Base-by-base conservation (phyloP, 2,797 vertebrate genomes). In the Yasuhikotakia modesta region DNA sequence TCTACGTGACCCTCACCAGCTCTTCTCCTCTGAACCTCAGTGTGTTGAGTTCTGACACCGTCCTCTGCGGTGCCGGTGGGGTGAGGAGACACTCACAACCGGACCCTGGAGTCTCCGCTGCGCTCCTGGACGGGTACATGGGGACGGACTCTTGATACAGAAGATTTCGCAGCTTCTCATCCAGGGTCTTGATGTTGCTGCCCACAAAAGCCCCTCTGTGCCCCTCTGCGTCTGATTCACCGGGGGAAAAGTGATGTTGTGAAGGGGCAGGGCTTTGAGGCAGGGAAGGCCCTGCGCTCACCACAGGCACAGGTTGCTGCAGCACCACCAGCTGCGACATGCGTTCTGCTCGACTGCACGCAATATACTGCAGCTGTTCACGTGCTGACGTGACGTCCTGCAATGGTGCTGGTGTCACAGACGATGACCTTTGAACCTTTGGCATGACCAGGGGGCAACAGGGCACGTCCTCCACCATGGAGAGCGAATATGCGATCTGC, bases 171-270 rank as follows among this genome's bases (percentile, higher is more conserved):
- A 99, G 85, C 82, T 99, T 99, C 90, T 99, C 98, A 8, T 99
- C 98, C 2, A 99, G 91, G 32, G 95, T 97, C 90, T 98, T 99
- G 65, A 99, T 99, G 0, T 96, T 98, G 89, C 93, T 96, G 90
- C 99, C 97, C 16, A 96, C 95, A 0, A 98, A 98, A 83, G 95
- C 95, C 17, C 96, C 94, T 4, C 96, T 90, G 14, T 89, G 94
- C 0, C 96, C 96, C 88, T 99, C 98, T 0, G 94, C 92, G 0
- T 98, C 97, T 0, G 96, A 95, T 86, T 99, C 98, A 0, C 89
- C 83, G 0, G 94, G 88, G 11, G 90, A 90, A 0, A 88, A 85
- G 0, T 88, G 86, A 0, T 93, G 93, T 70, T 94, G 96, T 10
- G 88, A 91, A 48, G 87, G 87, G 0, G 91, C 92, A 0, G 93